Evolutionary conservation across 2,888 invertebrate species (phyloP).

Genomic region (Nomada ruficornis): DNA sequence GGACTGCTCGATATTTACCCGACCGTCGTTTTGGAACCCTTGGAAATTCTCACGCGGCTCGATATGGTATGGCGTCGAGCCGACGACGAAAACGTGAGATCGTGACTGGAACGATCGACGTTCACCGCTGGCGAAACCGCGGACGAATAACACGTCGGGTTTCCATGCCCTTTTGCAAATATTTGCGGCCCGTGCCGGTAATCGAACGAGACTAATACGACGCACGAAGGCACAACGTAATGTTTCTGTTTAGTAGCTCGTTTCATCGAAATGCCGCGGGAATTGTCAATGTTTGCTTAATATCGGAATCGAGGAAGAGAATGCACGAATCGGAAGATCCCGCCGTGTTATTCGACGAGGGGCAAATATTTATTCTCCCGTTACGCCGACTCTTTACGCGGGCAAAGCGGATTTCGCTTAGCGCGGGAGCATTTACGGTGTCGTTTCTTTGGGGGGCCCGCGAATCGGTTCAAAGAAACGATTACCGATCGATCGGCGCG

Average conservation of each 20-base stretch:
- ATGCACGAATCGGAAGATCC: slow-evolving; percentile 30
- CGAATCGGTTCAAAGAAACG: background rate
- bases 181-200: slow-evolving; percentile 14
- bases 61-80: background rate
- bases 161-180: slow-evolving; percentile 13
- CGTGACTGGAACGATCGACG: background rate
- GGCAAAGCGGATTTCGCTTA: background rate
- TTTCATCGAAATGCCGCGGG: slow-evolving; percentile 44
- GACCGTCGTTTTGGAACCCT: slow-evolving; percentile 36
- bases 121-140: background rate
- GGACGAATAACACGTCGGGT: background rate
- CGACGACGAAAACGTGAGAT: slow-evolving; percentile 2
- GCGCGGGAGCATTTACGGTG: background rate
- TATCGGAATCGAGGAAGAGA: slow-evolving; percentile 41
- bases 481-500: background rate
- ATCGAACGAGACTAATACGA: slow-evolving; percentile 24
- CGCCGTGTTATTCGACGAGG: slow-evolving; percentile 25
- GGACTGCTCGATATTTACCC: slow-evolving; percentile 59
- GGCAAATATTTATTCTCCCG: slow-evolving; percentile 46
- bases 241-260: slow-evolving; percentile 21
- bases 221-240: background rate
- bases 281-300: slow-evolving; percentile 60
- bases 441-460: too few species aligned
- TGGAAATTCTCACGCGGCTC: slow-evolving; percentile 30
- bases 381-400: slow-evolving; percentile 21